phyloP scores from a whole-genome alignment of 2,888 invertebrate species.

The Kryphioiulus occultus region DNA sequence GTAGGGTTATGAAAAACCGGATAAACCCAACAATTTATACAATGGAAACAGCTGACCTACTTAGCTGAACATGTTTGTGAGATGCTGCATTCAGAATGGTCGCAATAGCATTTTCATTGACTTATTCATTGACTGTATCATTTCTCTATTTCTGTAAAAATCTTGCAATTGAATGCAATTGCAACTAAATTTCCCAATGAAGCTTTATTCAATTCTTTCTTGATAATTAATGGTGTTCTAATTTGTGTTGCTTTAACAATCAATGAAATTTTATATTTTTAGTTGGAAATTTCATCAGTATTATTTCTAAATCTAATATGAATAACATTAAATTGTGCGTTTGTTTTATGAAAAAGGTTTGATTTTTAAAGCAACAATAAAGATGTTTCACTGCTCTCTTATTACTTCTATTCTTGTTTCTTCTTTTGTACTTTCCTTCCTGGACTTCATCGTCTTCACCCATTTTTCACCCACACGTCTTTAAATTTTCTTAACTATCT shows the following conservation, averaged over 20 bases:
- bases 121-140: background rate
- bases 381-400: background rate
- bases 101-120: background rate
- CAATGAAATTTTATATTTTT: background rate
- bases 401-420: conserved; percentile 11
- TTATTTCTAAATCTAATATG: background rate
- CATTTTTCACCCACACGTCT: conserved; percentile 7
- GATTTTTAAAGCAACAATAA: background rate
- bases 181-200: background rate
- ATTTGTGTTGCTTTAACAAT: background rate
- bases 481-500: conserved; percentile 21
- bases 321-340: background rate
- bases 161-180: too few species aligned
- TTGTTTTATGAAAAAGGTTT: too few species aligned
- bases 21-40: background rate
- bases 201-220: background rate
- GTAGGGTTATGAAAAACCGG: too few species aligned
- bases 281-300: background rate
- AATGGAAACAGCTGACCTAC: background rate
- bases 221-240: background rate
- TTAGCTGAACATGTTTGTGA: too few species aligned
- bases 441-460: conserved; percentile 15
- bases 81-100: too few species aligned
- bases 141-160: background rate
- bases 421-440: conserved; percentile 17